Evolutionary conservation across 2,797 vertebrate genomes (phyloP).

Genomic region (Propithecus deckenii): DNA sequence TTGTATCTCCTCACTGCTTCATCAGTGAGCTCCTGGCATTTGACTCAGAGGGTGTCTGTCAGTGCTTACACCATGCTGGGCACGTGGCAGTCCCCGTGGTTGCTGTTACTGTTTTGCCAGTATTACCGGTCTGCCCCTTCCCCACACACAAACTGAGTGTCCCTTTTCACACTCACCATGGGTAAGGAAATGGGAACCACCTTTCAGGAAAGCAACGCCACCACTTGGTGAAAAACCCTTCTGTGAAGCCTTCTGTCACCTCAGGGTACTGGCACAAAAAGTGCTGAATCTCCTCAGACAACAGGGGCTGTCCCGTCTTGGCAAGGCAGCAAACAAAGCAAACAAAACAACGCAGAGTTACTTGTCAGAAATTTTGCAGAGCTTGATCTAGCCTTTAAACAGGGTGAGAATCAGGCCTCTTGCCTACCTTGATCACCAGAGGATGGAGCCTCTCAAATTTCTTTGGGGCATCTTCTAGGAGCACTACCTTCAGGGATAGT

Average conservation of each 20-base stretch:
- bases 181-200: conserved; percentile 80
- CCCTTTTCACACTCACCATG: conserved; percentile 80
- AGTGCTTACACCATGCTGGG: accelerated
- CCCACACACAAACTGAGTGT: background rate
- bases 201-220: conserved; percentile 81
- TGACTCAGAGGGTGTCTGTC: background rate
- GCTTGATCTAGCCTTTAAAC: background rate
- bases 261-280: conserved; percentile 83
- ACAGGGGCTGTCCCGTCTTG: conserved; percentile 83
- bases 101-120: too few relatives aligned
- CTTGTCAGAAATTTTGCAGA: background rate
- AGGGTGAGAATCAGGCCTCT: background rate
- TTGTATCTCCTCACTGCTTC: background rate
- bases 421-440: conserved; percentile 92
- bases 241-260: conserved; percentile 79
- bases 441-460: conserved; percentile 88
- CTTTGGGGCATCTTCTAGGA: conserved; percentile 73
- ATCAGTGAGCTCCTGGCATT: background rate
- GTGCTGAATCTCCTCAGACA: conserved; percentile 79
- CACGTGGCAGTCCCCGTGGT: accelerated
- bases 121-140: background rate
- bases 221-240: conserved; percentile 80
- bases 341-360: background rate
- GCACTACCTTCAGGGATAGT: conserved; percentile 75
- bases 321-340: background rate